phyloP scores from a whole-genome alignment of 2,888 invertebrate species.

The Colletes collaris region DNA sequence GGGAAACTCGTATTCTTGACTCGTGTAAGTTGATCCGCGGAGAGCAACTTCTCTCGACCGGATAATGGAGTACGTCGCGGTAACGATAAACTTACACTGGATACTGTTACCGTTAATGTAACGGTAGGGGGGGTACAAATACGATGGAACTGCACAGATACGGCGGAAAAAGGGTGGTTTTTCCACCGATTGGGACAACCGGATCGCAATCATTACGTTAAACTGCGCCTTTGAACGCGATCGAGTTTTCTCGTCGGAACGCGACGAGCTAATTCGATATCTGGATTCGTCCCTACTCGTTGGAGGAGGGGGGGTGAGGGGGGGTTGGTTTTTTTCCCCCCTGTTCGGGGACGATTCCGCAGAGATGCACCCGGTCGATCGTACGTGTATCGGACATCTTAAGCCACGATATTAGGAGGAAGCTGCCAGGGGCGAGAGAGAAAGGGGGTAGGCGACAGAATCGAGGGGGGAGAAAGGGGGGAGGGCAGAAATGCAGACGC shows the following conservation, averaged over 20 bases:
- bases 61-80: constrained; percentile 16
- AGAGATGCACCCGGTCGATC: constrained; percentile 52
- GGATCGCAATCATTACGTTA: not conserved
- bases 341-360: constrained; percentile 19
- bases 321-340: too few relatives aligned
- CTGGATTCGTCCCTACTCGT: not conserved
- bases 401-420: constrained; percentile 66
- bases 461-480: constrained; percentile 11
- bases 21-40: not conserved
- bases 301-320: too few relatives aligned
- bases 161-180: too few relatives aligned
- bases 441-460: constrained; percentile 14
- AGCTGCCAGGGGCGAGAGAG: constrained; percentile 25
- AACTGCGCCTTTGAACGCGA: constrained; percentile 10
- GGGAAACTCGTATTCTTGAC: constrained; percentile 6
- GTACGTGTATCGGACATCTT: constrained; percentile 67
- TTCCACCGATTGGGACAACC: not conserved
- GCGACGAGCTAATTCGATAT: constrained; percentile 31
- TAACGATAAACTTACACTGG: not conserved
- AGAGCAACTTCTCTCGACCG: constrained; percentile 2
- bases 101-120: too few relatives aligned
- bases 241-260: constrained; percentile 15
- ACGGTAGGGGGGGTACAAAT: not conserved
- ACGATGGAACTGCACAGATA: too few relatives aligned
- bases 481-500: constrained; percentile 20